Percentiles rank a stretch among this genome's conserved stretches.
phyloP scores from a whole-genome alignment of 2,113 vertebrate species.

The Crotalus horridus region DNA sequence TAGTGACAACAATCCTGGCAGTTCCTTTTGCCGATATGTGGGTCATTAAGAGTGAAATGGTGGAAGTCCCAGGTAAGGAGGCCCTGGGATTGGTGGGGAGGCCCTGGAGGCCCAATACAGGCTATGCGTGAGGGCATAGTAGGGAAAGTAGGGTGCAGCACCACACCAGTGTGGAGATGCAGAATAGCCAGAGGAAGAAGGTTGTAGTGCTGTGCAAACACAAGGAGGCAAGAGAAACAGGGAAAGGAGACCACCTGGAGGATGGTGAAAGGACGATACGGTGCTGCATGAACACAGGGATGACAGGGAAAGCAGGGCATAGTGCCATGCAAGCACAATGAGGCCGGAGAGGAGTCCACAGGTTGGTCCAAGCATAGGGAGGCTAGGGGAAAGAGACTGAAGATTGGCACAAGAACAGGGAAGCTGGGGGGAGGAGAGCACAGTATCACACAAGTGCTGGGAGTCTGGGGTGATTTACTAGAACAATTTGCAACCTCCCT shows the following conservation, averaged over 20 bases:
- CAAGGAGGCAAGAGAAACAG: not conserved
- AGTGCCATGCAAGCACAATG: not conserved
- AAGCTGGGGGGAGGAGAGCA: not conserved
- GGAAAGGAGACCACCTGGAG: not conserved
- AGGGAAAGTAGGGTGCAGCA: not conserved
- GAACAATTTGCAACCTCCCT: not conserved
- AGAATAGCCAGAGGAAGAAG: not conserved
- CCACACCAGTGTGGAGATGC: not conserved
- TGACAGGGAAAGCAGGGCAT: not conserved
- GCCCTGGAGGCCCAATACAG: not conserved
- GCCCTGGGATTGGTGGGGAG: accelerated
- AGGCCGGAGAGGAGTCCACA: not conserved
- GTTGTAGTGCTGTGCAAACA: not conserved
- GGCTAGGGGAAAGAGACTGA: not conserved
- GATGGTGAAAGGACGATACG: not conserved
- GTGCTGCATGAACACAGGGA: not conserved
- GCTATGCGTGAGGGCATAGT: not conserved
- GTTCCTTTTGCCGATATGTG: not conserved
- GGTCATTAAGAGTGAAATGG: not conserved
- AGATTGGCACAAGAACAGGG: not conserved
- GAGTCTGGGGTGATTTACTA: not conserved
- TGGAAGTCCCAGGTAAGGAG: not conserved
- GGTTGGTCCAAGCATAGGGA: not conserved
- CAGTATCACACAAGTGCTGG: not conserved
- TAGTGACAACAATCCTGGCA: not conserved